Base-by-base conservation (phyloP, 2,888 invertebrate genomes). In the Philereme vetulata region DNA sequence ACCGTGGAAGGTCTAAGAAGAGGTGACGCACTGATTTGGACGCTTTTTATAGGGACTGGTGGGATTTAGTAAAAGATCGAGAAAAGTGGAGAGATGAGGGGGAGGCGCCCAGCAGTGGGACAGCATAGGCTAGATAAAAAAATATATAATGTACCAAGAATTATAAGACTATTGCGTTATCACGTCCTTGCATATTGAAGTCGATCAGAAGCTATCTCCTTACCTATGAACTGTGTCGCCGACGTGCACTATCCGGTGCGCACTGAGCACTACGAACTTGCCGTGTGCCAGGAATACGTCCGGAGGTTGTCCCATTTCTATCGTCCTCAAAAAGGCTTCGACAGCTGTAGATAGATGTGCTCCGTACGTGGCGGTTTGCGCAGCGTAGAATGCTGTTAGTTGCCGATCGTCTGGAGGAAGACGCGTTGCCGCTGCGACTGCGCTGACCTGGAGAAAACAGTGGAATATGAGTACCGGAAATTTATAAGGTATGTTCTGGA, bases 251-350 rank as follows among this genome's bases (percentile, higher is more conserved):
- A 99, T 93, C 82, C 98, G 96, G 81, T 98, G 98, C 34, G 98
- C 98, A 81, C 97, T 97, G 51, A 99, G 93, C 40, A 98, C 97
- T 7, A 99, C 98, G 85, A 98, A 98, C 85, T 98, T 98, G 54
- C 97, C 97, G 82, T 98, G 97, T 9, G 97, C 97, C 53, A 98
- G 95, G 85, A 98, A 98, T 66, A 95, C 96, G 86, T 97, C 97
- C 0, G 99, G 98, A 43, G 98, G 98, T 81, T 98, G 97, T 77
- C 98, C 98, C 85, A 96, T 96, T 77, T 98, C 97, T 44, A 99
- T 96, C 4, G 97, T 97, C 74, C 96, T 94, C 49, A 98, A 93
- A 89, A 99, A 98, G 0, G 97, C 97, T 77, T 98, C 98, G 58
- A 98, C 97, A 10, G 98, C 97, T 70, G 96, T 96, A 65, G 96